Evolutionary conservation across 1,140 invertebrate genomes (phyloP), one percentile per base, ranked within the genome.

Genomic region (Cardiocondyla obscurior): DNA sequence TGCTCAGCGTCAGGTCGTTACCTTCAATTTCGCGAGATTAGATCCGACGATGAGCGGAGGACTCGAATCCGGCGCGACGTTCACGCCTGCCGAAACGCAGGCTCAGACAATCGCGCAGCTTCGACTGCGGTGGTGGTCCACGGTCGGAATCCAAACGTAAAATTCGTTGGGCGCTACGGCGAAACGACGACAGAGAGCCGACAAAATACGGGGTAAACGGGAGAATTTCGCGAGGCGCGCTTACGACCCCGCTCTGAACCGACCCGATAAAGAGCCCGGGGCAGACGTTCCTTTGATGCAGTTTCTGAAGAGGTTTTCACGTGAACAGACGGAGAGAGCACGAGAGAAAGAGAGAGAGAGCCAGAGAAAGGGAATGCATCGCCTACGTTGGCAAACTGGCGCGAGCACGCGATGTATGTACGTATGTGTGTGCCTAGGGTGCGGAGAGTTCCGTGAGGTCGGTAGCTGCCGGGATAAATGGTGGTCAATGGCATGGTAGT

Each of bases 251-350:
- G 73, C 46, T 44, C 72, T 64, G 49, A 77, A 77, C 46, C 33
- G 46, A 77, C 22, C 58, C 81, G 81, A 83, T 79, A 83, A 79
- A 83, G 82, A 81, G 82, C 74, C 72, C 49, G 74, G 64, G 53
- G 82, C 74, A 42, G 51, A 30, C 49, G 58, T 83, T 81, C 82
- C 74, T 81, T 83, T 81, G 77, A 81, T 58, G 67, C 67, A 81
- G 77, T 73, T 58, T 30, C 77, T 73, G 77, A 81, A 73, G 77
- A 81, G 77, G 67, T 81, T 81, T 73, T 81, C 67, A 72, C 36
- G 53, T 42, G 77, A 30, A 30, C 42, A 30, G 36, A 19, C 22
- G 25, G 22, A 57, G 6, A 42, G 39, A 42, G 33, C 22, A 12
- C 42, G 67, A 44, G 62, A 42, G 16, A 42, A 55, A 8, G 53